phyloP scores from a whole-genome alignment of 2,888 invertebrate genomes.

The Glaucopsyche alexis region DNA sequence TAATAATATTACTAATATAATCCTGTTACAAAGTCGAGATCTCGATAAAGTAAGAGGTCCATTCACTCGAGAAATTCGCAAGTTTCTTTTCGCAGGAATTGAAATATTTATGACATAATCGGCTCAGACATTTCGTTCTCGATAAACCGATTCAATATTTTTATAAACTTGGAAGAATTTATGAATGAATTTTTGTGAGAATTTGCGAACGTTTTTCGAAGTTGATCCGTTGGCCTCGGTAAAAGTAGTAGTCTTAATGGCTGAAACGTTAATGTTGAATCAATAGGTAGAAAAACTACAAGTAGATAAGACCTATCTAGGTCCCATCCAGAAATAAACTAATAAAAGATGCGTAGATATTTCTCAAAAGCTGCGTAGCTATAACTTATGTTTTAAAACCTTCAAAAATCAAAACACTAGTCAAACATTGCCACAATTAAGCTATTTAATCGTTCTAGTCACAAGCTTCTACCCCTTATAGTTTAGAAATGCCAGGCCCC shows the following conservation, averaged over 20 bases:
- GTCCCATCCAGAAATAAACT: too few relatives aligned
- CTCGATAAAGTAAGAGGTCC: conserved; percentile 15
- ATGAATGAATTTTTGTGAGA: conserved; percentile 3
- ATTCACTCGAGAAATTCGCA: not conserved
- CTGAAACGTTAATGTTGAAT: too few relatives aligned
- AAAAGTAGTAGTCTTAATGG: not conserved
- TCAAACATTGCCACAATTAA: too few relatives aligned
- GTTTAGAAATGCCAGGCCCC: too few relatives aligned
- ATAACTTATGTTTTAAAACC: too few relatives aligned
- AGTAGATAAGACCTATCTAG: too few relatives aligned
- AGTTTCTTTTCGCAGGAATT: conserved; percentile 1
- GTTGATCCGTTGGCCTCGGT: not conserved
- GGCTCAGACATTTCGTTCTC: conserved; percentile 7
- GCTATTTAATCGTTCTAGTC: too few relatives aligned
- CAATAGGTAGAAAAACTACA: too few relatives aligned
- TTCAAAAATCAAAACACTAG: too few relatives aligned
- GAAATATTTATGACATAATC: conserved; percentile 1
- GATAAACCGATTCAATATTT: conserved; percentile 12
- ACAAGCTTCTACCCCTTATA: too few relatives aligned
- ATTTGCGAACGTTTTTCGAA: not conserved
- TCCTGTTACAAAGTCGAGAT: not conserved
- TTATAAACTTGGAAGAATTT: not conserved
- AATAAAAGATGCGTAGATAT: too few relatives aligned
- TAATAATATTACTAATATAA: not conserved
- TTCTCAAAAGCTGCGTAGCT: too few relatives aligned